Evolutionary conservation across 2,888 invertebrate genomes (phyloP).

Genomic region (Thyatira batis): DNA sequence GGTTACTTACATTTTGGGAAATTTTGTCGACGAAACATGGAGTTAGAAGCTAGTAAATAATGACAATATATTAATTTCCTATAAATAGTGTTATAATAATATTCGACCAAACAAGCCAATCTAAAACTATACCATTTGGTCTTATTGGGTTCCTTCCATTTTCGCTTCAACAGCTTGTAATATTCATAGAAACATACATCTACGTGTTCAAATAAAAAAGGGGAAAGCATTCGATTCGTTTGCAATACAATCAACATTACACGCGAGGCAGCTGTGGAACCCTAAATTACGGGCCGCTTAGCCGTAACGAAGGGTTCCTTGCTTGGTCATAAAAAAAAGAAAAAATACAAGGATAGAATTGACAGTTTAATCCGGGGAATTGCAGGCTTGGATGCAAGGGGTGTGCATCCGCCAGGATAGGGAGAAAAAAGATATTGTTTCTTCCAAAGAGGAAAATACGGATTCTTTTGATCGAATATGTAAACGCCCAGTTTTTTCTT

Average conservation of each 20-base stretch:
- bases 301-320: constrained; percentile 64
- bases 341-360: constrained; percentile 61
- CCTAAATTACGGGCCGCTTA: constrained; percentile 74
- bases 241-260: constrained; percentile 80
- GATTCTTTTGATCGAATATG: too few relatives aligned
- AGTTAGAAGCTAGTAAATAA: too few relatives aligned
- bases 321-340: constrained; percentile 40
- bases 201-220: constrained; percentile 56
- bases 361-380: constrained; percentile 73
- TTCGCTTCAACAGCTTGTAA: neutral
- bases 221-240: constrained; percentile 63
- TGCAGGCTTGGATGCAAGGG: constrained; percentile 44
- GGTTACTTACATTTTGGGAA: too few relatives aligned
- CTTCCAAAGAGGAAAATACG: constrained; percentile 18
- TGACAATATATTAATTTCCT: too few relatives aligned
- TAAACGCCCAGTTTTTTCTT: too few relatives aligned
- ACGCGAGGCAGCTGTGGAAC: constrained; percentile 72
- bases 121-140: neutral
- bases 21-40: too few relatives aligned
- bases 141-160: neutral
- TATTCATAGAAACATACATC: constrained; percentile 5
- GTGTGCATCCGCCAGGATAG: constrained; percentile 22
- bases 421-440: constrained; percentile 24
- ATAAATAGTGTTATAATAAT: too few relatives aligned
- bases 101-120: too few relatives aligned